A percentile compares a stretch with the other conserved stretches of the same genome.
Evolutionary conservation across 2,888 invertebrate genomes (phyloP).

Genomic region (Carterocephalus palaemon): DNA sequence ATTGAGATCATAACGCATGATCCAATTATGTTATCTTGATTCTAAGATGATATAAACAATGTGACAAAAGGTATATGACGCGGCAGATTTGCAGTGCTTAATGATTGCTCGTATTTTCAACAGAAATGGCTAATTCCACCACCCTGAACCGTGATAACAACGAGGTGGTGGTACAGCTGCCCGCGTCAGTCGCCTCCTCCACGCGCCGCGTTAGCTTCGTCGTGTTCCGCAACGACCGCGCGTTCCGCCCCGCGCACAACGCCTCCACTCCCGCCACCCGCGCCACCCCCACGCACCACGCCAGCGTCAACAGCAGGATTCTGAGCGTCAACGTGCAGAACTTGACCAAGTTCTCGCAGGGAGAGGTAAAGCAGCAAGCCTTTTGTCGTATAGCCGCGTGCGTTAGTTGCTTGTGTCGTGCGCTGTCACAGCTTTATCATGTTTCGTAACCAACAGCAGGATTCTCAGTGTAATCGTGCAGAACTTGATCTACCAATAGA

Average conservation of each 20-base stretch:
- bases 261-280: no score
- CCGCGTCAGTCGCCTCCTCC: conserved; percentile 48
- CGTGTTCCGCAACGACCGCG: conserved; percentile 67
- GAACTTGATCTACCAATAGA: no score
- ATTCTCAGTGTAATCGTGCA: no score
- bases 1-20: no score
- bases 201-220: conserved; percentile 65
- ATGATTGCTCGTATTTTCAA: neutral
- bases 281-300: conserved; percentile 23
- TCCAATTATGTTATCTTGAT: no score
- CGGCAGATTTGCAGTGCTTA: no score
- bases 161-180: conserved; percentile 64
- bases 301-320: conserved; percentile 64
- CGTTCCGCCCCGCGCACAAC: conserved; percentile 47
- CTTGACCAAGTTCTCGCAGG: conserved; percentile 48
- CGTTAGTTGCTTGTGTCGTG: no score
- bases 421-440: no score
- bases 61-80: no score
- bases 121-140: conserved; percentile 8
- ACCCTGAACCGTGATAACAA: conserved; percentile 41
- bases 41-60: no score
- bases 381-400: no score
- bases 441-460: no score
- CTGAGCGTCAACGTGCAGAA: conserved; percentile 70
- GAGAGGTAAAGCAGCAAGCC: conserved; percentile 65